Evolutionary conservation across 2,113 vertebrate species (phyloP).

Genomic region (Microcebus jonahi): DNA sequence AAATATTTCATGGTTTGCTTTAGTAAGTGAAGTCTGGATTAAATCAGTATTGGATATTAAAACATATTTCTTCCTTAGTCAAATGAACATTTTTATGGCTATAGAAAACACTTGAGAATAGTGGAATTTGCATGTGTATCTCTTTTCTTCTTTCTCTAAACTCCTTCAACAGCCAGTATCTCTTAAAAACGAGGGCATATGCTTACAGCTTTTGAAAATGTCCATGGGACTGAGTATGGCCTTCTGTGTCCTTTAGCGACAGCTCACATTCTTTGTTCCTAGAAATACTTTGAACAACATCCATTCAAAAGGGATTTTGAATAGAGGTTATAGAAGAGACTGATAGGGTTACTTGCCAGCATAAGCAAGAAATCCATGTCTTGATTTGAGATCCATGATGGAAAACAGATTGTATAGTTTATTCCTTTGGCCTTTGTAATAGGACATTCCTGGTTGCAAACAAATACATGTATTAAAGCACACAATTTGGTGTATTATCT

Average conservation of each 20-base stretch:
- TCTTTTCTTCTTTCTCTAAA: conserved; percentile 25
- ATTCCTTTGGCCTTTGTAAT: conserved; percentile 49
- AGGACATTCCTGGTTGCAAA: conserved; percentile 53
- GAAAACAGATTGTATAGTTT: conserved; percentile 42
- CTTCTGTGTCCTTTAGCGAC: background rate
- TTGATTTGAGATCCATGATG: conserved; percentile 52
- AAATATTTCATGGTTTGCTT: conserved; percentile 29
- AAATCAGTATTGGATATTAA: background rate
- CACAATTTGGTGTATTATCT: background rate
- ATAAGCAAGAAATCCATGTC: conserved; percentile 14
- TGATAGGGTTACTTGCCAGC: conserved; percentile 41
- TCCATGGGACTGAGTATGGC: background rate
- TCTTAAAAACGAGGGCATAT: background rate
- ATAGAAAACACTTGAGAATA: background rate
- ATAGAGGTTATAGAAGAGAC: conserved; percentile 50
- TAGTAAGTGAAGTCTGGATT: conserved; percentile 8
- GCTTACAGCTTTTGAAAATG: conserved; percentile 35
- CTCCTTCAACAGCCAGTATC: conserved; percentile 17
- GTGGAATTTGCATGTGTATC: background rate
- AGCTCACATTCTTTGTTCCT: conserved; percentile 50
- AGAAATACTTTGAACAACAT: background rate
- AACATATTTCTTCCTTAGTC: conserved; percentile 14
- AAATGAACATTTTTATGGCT: background rate
- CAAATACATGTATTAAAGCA: conserved; percentile 49
- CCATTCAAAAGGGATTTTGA: conserved; percentile 5